Base-by-base conservation (phyloP, 2,113 vertebrate genomes). In the Mus pahari region DNA sequence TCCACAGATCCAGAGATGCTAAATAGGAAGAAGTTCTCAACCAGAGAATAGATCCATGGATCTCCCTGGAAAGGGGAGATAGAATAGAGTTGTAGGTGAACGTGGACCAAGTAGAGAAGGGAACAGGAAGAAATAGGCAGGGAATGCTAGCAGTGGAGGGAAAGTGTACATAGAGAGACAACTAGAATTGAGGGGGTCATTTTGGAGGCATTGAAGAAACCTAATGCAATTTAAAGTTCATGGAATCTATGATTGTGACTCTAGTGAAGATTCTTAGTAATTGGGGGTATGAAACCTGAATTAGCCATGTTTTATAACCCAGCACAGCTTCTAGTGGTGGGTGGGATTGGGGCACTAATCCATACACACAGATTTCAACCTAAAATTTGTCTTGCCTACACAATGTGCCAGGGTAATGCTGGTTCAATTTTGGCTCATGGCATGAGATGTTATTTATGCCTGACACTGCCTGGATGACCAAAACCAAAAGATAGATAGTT, bases 41-140 rank as follows among this genome's bases (percentile, higher is more conserved):
- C 33, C 6, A 58, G 19, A 3, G 9, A 4, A 66, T 33, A 4
- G 33, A n/a, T 55, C 9, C 5, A 36, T 55, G 78, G 50, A 8
- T 60, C 53, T 58, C 20, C 36, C 11, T 77, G 5, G 74, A 13
- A 77, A 48, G 26, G 45, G 10, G 2, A 45, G 31, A 16, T 48
- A 48, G 26, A 16, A 48, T 31, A 48, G 14, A 48, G 7, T 28
- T 48, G 26, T 28, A 1, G 42, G 45, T 16, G 13, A 4, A 77
- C 26, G 36, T 33, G 7, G 42, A 0, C 3, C 0, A 19, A 7
- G 28, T 53, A 8, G 16, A 33, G 16, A 20, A 53, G 7, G 28
- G 16, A 50, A 33, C 6, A 48, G 11, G 42, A 79, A 53, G 17
- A 33, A 79, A 53, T 19, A 79, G 16, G 16, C 1, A 3, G 19